phyloP scores from a whole-genome alignment of 2,888 invertebrate genomes.

The Molorchus minor region DNA sequence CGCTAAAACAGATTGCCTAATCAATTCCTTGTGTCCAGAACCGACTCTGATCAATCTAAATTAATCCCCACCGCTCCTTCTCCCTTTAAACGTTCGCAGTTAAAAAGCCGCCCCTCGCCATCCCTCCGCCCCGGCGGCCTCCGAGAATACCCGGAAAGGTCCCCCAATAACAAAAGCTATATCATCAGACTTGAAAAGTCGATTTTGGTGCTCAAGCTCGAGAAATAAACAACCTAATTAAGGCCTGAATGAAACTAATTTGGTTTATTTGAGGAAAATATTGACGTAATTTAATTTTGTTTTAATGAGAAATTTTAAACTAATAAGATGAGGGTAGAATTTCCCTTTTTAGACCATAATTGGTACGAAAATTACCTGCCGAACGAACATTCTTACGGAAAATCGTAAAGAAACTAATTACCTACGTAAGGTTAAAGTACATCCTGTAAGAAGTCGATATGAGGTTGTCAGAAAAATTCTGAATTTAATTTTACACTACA shows the following conservation, averaged over 20 bases:
- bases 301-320: constrained; percentile 33
- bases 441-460: background rate
- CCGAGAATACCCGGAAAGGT: constrained; percentile 20
- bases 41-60: constrained; percentile 65
- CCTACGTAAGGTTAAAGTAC: background rate
- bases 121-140: constrained; percentile 17
- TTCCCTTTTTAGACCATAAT: constrained; percentile 31
- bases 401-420: background rate
- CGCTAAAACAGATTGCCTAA: constrained; percentile 66
- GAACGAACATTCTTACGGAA: background rate
- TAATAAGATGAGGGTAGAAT: constrained; percentile 29
- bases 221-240: constrained; percentile 41
- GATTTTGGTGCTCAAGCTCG: constrained; percentile 32
- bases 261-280: constrained; percentile 34
- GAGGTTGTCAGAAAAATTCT: too few species aligned
- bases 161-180: constrained; percentile 39
- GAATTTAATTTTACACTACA: background rate
- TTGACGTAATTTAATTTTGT: constrained; percentile 34
- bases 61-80: constrained; percentile 62
- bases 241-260: constrained; percentile 38
- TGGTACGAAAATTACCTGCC: constrained; percentile 27
- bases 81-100: constrained; percentile 59
- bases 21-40: constrained; percentile 64
- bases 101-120: constrained; percentile 52
- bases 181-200: constrained; percentile 38